Evolutionary conservation across 2,888 invertebrate genomes (phyloP), one percentile per base, ranked within the genome.

Genomic region (Allolobophora icterica): DNA sequence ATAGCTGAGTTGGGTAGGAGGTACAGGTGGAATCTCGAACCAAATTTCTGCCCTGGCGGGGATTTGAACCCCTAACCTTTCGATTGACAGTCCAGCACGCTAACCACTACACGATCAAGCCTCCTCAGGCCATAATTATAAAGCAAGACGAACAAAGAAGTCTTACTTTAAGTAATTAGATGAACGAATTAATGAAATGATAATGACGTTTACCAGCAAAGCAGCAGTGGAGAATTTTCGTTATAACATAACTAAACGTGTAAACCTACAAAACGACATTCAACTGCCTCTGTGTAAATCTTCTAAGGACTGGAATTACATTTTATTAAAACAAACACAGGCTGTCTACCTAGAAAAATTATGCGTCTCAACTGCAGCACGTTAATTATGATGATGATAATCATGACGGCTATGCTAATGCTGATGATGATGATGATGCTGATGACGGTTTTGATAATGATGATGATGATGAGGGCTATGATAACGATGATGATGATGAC

Each of bases 321-420:
- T n/a, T 71, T 71, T n/a, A n/a, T 71, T 71, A 71, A n/a, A n/a
- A 71, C 71, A 71, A 71, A 71, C 30, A 71, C 71, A 71, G n/a
- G 52, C 2, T 52, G 52, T n/a, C 30, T n/a, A 71, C 8, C 71
- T 71, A 71, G n/a, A 71, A 71, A 24, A n/a, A n/a, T n/a, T 13
- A 30, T 5, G n/a, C 30, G 71, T 30, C 71, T 71, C 3, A 71
- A n/a, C 71, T 71, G 71, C 71, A 71, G n/a, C 71, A 71, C 8
- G 13, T 71, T 11, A 71, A 4, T 71, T 4, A 52, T 52, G 21
- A 24, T 52, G 6, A 24, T 52, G 52, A 52, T 52, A 6, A 71
- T n/a, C n/a, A 71, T 13, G n/a, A 30, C 1, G n/a, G 11, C 8
- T 17, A 52, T 24, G 24, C 2, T 24, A n/a, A 71, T n/a, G n/a